phyloP scores from a whole-genome alignment of 2,113 vertebrate species.

The Takifugu bimaculatus region DNA sequence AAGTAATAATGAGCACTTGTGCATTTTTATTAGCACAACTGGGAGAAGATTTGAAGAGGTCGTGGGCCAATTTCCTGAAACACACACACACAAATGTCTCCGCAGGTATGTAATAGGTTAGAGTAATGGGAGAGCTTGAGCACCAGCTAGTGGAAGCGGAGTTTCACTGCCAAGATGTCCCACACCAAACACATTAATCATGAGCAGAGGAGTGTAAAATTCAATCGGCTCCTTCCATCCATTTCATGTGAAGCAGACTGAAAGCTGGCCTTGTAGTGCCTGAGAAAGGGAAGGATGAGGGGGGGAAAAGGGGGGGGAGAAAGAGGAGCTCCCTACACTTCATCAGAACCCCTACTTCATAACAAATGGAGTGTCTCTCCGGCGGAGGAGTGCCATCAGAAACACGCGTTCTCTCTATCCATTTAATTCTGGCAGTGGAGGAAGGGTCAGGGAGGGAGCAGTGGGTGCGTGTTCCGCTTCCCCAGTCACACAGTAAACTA shows the following conservation, averaged over 20 bases:
- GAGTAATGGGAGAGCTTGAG: constrained; percentile 68
- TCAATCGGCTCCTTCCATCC: constrained; percentile 96
- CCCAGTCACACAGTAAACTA: constrained; percentile 90
- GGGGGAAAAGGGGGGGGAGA: constrained; percentile 46
- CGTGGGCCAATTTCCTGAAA: constrained; percentile 30
- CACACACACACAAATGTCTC: background rate
- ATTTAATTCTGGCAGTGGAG: constrained; percentile 84
- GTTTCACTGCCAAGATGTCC: constrained; percentile 41
- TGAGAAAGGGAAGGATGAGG: constrained; percentile 73
- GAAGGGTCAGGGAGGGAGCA: constrained; percentile 90
- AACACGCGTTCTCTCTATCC: constrained; percentile 82
- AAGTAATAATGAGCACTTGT: constrained; percentile 56
- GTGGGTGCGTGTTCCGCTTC: constrained; percentile 82
- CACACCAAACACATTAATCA: constrained; percentile 85
- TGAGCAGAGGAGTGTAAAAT: constrained; percentile 91
- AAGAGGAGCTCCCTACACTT: constrained; percentile 84
- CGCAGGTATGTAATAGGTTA: no score
- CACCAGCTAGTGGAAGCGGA: constrained; percentile 78
- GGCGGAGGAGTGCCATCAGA: constrained; percentile 92
- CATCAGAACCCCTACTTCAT: constrained; percentile 86
- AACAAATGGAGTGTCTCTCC: constrained; percentile 96
- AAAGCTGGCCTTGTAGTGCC: constrained; percentile 93
- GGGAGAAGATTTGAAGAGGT: constrained; percentile 49
- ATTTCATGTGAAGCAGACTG: constrained; percentile 88
- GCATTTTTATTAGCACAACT: constrained; percentile 65